phyloP scores from a whole-genome alignment of 2,888 invertebrate genomes.

The Drosophila multiciliata region DNA sequence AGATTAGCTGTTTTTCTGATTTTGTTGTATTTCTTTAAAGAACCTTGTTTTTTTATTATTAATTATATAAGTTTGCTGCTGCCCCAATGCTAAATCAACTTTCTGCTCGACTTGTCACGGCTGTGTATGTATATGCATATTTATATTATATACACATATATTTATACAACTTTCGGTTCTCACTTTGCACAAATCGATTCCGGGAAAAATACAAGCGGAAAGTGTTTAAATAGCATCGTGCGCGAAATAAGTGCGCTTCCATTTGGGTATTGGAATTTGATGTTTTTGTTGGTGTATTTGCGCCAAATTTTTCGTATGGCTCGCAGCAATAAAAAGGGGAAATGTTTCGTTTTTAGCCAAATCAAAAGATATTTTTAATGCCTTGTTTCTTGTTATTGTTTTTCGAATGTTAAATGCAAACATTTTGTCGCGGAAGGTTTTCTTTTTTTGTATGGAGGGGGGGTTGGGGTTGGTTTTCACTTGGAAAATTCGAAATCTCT shows the following conservation, averaged over 20 bases:
- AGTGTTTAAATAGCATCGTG: conserved; percentile 18
- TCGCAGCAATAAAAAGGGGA: conserved; percentile 31
- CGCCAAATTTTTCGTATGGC: conserved; percentile 19
- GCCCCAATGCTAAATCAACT: conserved; percentile 47
- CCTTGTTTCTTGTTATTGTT: conserved; percentile 51
- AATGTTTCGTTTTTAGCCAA: conserved; percentile 33
- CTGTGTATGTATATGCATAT: conserved; percentile 7
- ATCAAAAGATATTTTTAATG: conserved; percentile 41
- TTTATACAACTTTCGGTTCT: conserved; percentile 7
- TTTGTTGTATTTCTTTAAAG: conserved; percentile 54
- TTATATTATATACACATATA: conserved; percentile 6
- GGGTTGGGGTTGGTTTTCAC: conserved; percentile 31
- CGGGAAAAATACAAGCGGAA: conserved; percentile 19
- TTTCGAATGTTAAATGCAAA: conserved; percentile 70
- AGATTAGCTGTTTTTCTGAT: conserved; percentile 65
- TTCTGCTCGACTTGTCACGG: conserved; percentile 37
- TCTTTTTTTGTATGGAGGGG: conserved; percentile 16
- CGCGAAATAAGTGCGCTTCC: conserved; percentile 19
- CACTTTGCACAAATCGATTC: conserved; percentile 6
- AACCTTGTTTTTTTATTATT: conserved; percentile 53
- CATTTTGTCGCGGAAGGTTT: conserved; percentile 56
- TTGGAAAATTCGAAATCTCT: conserved; percentile 77
- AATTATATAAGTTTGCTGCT: conserved; percentile 51
- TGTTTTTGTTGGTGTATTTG: conserved; percentile 1
- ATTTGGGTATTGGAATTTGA: conserved; percentile 20